Conservation (phyloP, 2,113 vertebrate genomes). For the Hemibagrus wyckioides region DNA sequence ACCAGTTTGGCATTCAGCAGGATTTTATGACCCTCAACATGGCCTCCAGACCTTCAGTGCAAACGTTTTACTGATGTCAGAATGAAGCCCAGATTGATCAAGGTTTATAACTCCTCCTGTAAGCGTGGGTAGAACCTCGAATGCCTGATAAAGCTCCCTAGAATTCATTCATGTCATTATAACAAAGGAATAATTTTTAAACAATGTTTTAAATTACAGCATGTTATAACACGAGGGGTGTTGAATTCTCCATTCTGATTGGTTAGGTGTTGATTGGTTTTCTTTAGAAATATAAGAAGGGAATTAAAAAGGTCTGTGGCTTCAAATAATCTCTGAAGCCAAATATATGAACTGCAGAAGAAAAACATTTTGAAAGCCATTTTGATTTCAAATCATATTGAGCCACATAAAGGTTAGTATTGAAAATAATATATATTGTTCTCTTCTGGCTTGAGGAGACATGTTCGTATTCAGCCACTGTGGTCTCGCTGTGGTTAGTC, state of each 20-base stretch:
- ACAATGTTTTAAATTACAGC: neutral
- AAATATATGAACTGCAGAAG: neutral
- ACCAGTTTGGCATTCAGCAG: conserved; percentile 14
- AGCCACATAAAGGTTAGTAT: too few relatives aligned
- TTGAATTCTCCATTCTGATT: neutral
- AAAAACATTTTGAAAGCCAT: neutral
- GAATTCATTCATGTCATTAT: neutral
- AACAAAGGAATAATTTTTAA: neutral
- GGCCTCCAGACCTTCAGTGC: conserved; percentile 19
- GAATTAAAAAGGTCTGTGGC: neutral
- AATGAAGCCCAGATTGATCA: neutral
- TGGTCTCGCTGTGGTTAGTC: neutral
- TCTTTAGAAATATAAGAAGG: neutral
- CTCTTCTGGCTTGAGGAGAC: neutral
- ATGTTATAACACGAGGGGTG: fast-evolving
- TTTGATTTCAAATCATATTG: neutral
- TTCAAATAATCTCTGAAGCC: neutral
- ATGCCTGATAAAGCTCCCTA: neutral
- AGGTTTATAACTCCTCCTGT: neutral
- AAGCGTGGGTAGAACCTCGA: neutral
- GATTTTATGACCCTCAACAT: conserved; percentile 20
- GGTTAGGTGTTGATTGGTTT: neutral
- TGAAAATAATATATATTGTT: too few relatives aligned
- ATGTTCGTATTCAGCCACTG: neutral
- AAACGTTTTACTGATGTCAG: neutral